phyloP scores from a whole-genome alignment of 2,797 vertebrate genomes.

The Hafferia zeledoni region DNA sequence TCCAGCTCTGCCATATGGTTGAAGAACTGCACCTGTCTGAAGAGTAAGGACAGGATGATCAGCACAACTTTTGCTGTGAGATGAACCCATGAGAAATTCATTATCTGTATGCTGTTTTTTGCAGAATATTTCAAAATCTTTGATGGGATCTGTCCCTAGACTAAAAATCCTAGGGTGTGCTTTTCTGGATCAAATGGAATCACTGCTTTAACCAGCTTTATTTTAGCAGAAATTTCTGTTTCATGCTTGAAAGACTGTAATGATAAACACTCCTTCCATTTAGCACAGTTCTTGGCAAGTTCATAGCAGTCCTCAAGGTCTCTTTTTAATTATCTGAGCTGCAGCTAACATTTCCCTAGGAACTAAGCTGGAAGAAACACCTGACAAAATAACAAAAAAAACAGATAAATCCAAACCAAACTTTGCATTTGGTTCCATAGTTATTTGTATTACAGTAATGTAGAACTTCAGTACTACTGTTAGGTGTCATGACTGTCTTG shows the following conservation, averaged over 20 bases:
- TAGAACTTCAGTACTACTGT: not conserved
- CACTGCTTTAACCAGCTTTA: not conserved
- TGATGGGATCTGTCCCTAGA: not conserved
- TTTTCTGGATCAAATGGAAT: slow-evolving; percentile 5
- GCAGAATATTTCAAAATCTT: not conserved
- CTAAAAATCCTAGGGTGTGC: not conserved
- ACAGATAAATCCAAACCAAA: not conserved
- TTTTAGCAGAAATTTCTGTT: not conserved
- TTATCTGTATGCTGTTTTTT: not conserved
- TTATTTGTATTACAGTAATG: not conserved
- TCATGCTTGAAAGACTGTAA: not conserved
- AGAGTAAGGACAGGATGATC: not conserved
- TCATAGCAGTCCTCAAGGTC: not conserved
- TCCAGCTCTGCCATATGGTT: not conserved
- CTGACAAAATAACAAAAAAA: not conserved
- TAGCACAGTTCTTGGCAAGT: slow-evolving; percentile 28
- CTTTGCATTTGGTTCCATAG: not conserved
- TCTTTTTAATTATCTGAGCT: slow-evolving; percentile 1
- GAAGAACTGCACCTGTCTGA: not conserved
- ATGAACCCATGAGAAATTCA: not conserved
- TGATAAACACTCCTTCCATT: not conserved
- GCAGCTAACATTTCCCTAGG: not conserved
- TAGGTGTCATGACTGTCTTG: not conserved
- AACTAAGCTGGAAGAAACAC: not conserved
- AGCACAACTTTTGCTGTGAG: not conserved